These are phyloP conservation scores for Formica exsecta DNA, from an alignment of 1,140 invertebrate species.

Conservation along the genomic window DNA sequence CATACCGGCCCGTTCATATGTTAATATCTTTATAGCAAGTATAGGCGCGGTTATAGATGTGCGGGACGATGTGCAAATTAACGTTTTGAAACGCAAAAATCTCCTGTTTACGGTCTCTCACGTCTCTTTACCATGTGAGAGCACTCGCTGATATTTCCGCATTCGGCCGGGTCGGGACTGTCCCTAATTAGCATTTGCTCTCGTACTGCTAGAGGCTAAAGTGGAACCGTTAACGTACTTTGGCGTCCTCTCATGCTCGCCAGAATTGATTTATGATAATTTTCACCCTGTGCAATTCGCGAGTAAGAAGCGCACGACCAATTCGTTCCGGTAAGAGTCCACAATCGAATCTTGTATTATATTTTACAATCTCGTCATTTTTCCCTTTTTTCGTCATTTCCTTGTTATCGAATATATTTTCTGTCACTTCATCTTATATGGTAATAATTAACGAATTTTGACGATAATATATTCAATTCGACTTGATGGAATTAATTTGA, in stretches of 20 bases:
- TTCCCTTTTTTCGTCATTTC: background rate
- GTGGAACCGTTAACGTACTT: constrained; percentile 42
- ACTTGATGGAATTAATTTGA: background rate
- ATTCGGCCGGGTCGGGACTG: constrained; percentile 16
- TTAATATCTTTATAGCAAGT: constrained; percentile 71
- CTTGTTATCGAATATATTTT: background rate
- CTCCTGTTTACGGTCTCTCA: constrained; percentile 48
- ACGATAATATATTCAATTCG: constrained; percentile 17
- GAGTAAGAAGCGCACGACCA: constrained; percentile 3
- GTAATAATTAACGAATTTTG: background rate
- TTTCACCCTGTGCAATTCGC: background rate
- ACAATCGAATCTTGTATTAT: constrained; percentile 32
- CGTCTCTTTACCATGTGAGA: background rate
- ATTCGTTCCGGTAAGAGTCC: constrained; percentile 34
- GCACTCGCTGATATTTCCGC: constrained; percentile 60
- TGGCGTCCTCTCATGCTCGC: constrained; percentile 32
- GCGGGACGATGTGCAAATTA: constrained; percentile 66
- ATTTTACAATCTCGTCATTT: background rate
- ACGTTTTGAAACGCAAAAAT: constrained; percentile 65
- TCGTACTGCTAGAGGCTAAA: constrained; percentile 13
- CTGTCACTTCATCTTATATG: background rate
- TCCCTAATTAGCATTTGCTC: constrained; percentile 67
- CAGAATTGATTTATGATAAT: constrained; percentile 70
- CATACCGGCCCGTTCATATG: constrained; percentile 76
- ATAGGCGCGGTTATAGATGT: constrained; percentile 11